Percentiles rank a stretch among this genome's conserved stretches.
phyloP scores from a whole-genome alignment of 2,113 vertebrate genomes.

The Apodemus sylvaticus region DNA sequence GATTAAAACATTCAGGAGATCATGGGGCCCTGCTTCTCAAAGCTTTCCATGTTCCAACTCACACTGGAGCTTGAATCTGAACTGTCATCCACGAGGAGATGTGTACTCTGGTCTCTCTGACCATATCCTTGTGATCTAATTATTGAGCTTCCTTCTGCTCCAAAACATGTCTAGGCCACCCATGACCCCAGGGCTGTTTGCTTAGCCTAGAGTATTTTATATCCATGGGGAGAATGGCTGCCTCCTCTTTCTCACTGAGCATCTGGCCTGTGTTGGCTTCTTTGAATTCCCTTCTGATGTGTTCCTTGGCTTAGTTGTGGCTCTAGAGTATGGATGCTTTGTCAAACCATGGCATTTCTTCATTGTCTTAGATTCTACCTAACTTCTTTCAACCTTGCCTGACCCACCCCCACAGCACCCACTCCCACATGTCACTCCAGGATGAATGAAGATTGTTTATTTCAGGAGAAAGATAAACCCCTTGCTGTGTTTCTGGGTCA shows the following conservation, averaged over 20 bases:
- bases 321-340: not conserved
- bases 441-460: not conserved
- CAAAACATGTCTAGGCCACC: not conserved
- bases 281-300: not conserved
- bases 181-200: not conserved
- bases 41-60: too few relatives aligned
- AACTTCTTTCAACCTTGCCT: not conserved
- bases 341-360: not conserved
- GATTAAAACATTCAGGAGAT: not conserved
- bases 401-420: too few relatives aligned
- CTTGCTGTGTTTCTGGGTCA: conserved; percentile 20
- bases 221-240: not conserved
- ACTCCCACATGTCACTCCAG: not conserved
- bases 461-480: conserved; percentile 44
- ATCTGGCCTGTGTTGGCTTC: not conserved
- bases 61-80: not conserved
- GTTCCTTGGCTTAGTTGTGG: not conserved
- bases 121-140: not conserved
- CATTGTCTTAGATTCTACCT: not conserved
- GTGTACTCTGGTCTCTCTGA: not conserved
- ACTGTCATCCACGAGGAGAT: not conserved
- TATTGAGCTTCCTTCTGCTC: not conserved
- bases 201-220: not conserved
- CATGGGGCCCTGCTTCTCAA: not conserved
- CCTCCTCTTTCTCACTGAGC: not conserved